Evolutionary conservation across 2,888 invertebrate genomes (phyloP), one percentile per base, ranked within the genome.

Genomic region (Acleris literana): DNA sequence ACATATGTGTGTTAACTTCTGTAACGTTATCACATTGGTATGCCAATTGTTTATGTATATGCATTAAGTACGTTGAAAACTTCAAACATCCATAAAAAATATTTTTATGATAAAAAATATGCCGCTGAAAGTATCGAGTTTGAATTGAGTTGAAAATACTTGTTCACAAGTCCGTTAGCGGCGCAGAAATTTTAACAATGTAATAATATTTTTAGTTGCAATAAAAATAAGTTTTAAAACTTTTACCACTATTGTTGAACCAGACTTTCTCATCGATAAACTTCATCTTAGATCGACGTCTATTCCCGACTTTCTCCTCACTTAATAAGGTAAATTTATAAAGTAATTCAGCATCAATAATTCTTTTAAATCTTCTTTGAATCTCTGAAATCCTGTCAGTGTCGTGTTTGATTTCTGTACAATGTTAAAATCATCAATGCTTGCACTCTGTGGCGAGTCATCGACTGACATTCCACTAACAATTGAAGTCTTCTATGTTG

Each of bases 21-120:
- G 33, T 61, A 46, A n/a, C n/a, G 55, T 52, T 65, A 61, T 65
- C 61, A 61, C 56, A 59, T n/a, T 22, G 51, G 51, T 52, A 61
- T 56, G 29, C 7, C 20, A 55, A 46, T 46, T 17, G 46, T n/a
- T 3, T 22, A 5, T 46, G 46, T n/a, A 33, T 9, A 2, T 46
- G 4, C 5, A 17, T 17, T 16, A 13, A 16, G n/a, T 17, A 25
- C 57, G 43, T 4, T 7, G 55, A 46, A 18, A 46, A 6, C 17
- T 0, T 46, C 5, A 17, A 16, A 16, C 17, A 16, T 25, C 9
- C 44, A 44, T 46, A 44, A 55, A 1, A 49, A 43, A 57, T n/a
- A 25, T 46, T 44, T 57, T 33, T 33, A 9, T 9, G 56, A 9
- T 29, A 43, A 5, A 9, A 3, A 22, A 56, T 22, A 5, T 46